Conservation (phyloP, 2,797 vertebrate genomes). For the Silurus aristotelis region DNA sequence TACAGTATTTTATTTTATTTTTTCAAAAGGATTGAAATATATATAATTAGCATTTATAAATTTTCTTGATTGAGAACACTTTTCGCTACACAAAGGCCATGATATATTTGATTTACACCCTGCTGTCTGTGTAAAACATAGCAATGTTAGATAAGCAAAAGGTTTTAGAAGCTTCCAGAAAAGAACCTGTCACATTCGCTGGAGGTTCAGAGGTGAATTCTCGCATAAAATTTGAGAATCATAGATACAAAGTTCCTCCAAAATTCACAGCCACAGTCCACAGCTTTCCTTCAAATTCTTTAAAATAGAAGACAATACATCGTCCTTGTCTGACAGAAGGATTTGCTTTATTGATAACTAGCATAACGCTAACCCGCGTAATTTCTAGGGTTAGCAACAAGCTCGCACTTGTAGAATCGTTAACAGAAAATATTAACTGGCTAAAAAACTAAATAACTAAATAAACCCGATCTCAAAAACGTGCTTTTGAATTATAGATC, state of each 20-base stretch:
- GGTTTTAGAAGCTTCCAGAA: background rate
- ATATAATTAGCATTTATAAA: background rate
- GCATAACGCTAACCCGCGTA: too few relatives aligned
- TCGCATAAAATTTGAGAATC: background rate
- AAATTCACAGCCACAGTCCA: background rate
- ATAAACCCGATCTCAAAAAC: too few relatives aligned
- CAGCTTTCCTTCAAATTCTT: too few relatives aligned
- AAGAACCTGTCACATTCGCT: background rate
- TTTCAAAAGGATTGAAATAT: background rate
- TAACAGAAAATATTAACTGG: too few relatives aligned
- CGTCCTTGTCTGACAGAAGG: too few relatives aligned
- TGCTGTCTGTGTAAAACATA: background rate
- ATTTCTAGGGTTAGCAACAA: too few relatives aligned
- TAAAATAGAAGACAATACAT: too few relatives aligned
- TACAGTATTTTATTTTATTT: background rate
- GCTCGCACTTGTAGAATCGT: too few relatives aligned
- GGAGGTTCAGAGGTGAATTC: background rate
- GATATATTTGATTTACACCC: background rate
- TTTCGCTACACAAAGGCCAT: background rate
- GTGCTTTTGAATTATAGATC: too few relatives aligned
- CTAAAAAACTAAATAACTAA: too few relatives aligned
- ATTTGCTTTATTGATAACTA: background rate
- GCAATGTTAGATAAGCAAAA: background rate
- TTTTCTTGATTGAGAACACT: background rate
- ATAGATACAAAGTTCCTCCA: background rate